phyloP scores from a whole-genome alignment of 2,888 invertebrate genomes.

The Gibbula magus region DNA sequence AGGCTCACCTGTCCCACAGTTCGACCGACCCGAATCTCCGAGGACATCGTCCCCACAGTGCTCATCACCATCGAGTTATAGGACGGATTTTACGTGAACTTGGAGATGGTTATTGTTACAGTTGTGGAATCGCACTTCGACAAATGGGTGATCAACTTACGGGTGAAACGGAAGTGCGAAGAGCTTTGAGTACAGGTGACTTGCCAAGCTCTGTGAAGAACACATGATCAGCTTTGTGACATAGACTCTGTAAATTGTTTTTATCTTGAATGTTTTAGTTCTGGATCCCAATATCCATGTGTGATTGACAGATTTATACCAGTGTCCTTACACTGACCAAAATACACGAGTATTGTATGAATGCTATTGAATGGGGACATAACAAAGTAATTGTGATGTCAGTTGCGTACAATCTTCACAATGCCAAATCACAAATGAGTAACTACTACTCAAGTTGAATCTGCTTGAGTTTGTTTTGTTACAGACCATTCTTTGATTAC shows the following conservation, averaged over 20 bases:
- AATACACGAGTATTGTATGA: no score
- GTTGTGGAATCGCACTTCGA: constrained; percentile 52
- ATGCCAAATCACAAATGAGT: no score
- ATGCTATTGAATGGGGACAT: no score
- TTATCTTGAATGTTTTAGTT: no score
- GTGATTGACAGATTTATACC: no score
- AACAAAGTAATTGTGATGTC: no score
- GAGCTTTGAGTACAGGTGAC: constrained; percentile 30
- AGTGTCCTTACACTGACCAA: no score
- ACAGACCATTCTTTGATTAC: no score
- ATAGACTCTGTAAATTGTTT: not conserved
- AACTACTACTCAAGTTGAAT: no score
- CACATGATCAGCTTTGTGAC: not conserved
- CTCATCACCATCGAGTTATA: constrained; percentile 41
- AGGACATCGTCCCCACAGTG: constrained; percentile 32
- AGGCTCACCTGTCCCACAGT: not conserved
- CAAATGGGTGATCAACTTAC: constrained; percentile 55
- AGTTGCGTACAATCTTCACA: no score
- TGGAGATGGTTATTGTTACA: constrained; percentile 55
- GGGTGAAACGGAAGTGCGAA: constrained; percentile 28
- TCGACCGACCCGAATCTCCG: not conserved
- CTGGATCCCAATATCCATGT: no score
- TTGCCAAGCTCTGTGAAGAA: constrained; percentile 8
- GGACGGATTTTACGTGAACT: constrained; percentile 53
- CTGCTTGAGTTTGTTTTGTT: no score